phyloP scores from a whole-genome alignment of 1,140 invertebrate genomes.

The Hesperophylax magnus region DNA sequence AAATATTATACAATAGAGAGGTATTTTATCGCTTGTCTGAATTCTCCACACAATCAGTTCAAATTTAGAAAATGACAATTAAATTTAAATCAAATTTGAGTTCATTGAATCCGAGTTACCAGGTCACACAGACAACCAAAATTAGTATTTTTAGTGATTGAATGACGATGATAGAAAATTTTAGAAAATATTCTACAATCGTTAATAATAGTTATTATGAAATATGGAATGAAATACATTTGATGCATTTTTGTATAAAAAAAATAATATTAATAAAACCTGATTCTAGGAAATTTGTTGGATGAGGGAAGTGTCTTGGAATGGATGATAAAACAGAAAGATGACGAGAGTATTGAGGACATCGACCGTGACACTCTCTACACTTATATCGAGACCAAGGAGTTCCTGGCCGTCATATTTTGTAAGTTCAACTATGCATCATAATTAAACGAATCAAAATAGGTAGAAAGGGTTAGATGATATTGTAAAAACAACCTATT shows the following conservation, averaged over 20 bases:
- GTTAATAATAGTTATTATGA: too few species aligned
- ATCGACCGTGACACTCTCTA: constrained; percentile 88
- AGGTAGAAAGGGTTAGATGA: neutral
- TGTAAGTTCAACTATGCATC: constrained; percentile 78
- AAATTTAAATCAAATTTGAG: too few species aligned
- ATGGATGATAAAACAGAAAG: constrained; percentile 94
- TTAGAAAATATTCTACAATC: too few species aligned
- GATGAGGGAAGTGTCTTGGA: constrained; percentile 89
- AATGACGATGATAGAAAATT: too few species aligned
- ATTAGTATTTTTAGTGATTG: too few species aligned
- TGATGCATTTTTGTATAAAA: too few species aligned
- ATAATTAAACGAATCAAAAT: neutral
- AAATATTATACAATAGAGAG: too few species aligned
- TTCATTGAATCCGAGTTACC: too few species aligned
- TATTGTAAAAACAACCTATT: neutral
- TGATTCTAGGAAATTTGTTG: constrained; percentile 83
- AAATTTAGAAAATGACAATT: too few species aligned
- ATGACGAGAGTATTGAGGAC: constrained; percentile 93
- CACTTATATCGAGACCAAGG: constrained; percentile 91
- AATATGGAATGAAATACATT: neutral
- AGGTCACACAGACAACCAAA: too few species aligned
- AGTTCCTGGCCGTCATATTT: constrained; percentile 93
- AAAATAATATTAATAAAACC: neutral
- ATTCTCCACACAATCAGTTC: too few species aligned
- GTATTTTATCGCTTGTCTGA: too few species aligned